Percentiles rank a stretch among this genome's conserved stretches.
Evolutionary conservation across 2,888 invertebrate species (phyloP).

Genomic region (Diogma glabrata): DNA sequence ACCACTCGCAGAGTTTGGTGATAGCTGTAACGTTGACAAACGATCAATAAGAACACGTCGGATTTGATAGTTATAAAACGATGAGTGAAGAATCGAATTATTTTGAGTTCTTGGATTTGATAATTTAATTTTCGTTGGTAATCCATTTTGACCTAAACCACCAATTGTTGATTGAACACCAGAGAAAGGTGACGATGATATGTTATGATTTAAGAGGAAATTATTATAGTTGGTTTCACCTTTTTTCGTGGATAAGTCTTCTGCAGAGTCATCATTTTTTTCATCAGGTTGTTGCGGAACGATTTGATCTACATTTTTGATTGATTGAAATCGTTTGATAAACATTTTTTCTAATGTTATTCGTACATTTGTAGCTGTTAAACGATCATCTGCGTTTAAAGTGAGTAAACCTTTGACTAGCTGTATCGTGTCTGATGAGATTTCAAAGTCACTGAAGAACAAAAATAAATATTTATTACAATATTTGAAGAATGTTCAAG

Average conservation of each 20-base stretch:
- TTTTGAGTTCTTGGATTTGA: neutral
- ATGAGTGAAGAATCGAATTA: constrained; percentile 4
- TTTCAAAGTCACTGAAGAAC: constrained; percentile 11
- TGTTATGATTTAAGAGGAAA: no score
- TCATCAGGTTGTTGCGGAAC: constrained; percentile 27
- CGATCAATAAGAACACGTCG: constrained; percentile 3
- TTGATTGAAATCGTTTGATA: no score
- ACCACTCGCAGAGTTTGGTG: no score
- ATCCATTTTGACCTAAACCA: constrained; percentile 1
- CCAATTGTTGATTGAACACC: neutral
- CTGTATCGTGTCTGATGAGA: constrained; percentile 24
- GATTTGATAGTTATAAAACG: constrained; percentile 5
- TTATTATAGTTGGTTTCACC: neutral
- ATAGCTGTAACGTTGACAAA: constrained; percentile 3
- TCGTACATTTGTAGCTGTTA: constrained; percentile 51
- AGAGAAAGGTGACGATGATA: neutral
- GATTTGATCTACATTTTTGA: constrained; percentile 21
- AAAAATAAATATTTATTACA: constrained; percentile 6
- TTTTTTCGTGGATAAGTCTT: neutral
- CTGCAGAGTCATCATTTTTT: neutral
- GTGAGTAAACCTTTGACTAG: constrained; percentile 55
- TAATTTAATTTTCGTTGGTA: constrained; percentile 1
- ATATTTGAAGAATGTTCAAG: no score
- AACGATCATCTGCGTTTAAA: constrained; percentile 53
- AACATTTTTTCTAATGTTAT: constrained; percentile 14